Evolutionary conservation across 1,140 invertebrate species (phyloP), one percentile per base, ranked within the genome.

Genomic region (Diorhabda sublineata): DNA sequence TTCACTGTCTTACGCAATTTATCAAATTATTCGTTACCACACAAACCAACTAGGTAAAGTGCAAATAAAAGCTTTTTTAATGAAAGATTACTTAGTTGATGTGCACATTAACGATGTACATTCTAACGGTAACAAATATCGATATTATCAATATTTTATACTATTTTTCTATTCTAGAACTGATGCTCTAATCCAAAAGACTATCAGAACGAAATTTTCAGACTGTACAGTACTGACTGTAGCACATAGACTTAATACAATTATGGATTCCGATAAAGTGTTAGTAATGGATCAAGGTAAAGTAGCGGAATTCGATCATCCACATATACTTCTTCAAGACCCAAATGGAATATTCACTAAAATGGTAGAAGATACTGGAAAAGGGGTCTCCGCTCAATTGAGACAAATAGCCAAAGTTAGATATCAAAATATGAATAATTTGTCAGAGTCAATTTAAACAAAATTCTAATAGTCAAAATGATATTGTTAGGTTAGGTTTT

Each of bases 201-300:
- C 90, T 0, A 92, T 92, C 45, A 82, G 89, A 47, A 80, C 79
- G 0, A 89, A 89, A 70, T 92, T 93, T 73, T 79, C 79, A 6
- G 4, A 52, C n/a, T 52, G 47, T 52, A 52, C 47, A 52, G 47
- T 52, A 6, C 4, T 52, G n/a, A 94, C 92, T 0, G 92, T 94
- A 61, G 92, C 92, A 4, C 92, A 94, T 82, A 83, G 92, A n/a
- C 80, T 93, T 3, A 86, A 92, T 68, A 93, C 90, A 0, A 87
- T 93, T 42, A 89, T 92, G 84, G 90, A 93, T 73, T 88, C 83
- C 65, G 87, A 90, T 80, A 85, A 87, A 61, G 85, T 92, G 62
- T 76, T 92, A 75, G 88, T 90, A 0, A 84, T 92, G 82, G 87
- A 91, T 69, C 83, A 85, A 63, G 90, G 90, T 3, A 78, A 26